Evolutionary conservation across 37 sponge, comb jelly and placozoan species (phyloP).

Genomic region (Halisarca cf. caerulea): DNA sequence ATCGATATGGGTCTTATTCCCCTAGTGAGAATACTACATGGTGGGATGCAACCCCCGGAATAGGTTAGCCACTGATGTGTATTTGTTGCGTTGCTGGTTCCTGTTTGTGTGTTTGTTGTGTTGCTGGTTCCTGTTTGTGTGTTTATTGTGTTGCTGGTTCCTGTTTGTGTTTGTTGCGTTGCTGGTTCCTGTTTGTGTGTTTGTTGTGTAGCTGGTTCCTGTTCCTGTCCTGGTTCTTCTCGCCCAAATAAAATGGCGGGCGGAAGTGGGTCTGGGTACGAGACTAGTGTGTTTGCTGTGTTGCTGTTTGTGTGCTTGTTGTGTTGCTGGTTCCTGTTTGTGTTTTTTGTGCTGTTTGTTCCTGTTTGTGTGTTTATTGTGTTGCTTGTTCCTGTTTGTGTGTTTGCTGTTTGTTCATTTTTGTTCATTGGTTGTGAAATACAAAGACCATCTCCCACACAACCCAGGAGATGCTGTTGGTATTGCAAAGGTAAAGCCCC

Average conservation of each 20-base stretch:
- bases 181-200: not conserved
- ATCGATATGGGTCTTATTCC: not conserved
- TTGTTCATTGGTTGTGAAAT: too few species aligned
- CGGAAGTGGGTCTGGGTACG: not conserved
- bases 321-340: too few species aligned
- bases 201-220: too few species aligned
- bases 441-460: conserved; percentile 1
- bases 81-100: too few species aligned
- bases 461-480: not conserved
- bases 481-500: not conserved
- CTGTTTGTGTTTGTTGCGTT: not conserved
- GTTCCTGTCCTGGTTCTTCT: too few species aligned
- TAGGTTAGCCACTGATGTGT: not conserved
- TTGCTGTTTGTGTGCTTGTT: not conserved
- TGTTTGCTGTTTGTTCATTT: not conserved
- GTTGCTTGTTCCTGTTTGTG: not conserved
- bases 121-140: not conserved
- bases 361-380: not conserved
- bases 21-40: not conserved
- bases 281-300: too few species aligned
- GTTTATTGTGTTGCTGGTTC: not conserved
- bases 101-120: too few species aligned
- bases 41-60: conserved; percentile 3
- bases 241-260: too few species aligned
- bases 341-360: too few species aligned